Percentiles rank a stretch among this genome's conserved stretches.
Evolutionary conservation across 2,113 vertebrate species (phyloP).

Genomic region (Casuarius casuarius): DNA sequence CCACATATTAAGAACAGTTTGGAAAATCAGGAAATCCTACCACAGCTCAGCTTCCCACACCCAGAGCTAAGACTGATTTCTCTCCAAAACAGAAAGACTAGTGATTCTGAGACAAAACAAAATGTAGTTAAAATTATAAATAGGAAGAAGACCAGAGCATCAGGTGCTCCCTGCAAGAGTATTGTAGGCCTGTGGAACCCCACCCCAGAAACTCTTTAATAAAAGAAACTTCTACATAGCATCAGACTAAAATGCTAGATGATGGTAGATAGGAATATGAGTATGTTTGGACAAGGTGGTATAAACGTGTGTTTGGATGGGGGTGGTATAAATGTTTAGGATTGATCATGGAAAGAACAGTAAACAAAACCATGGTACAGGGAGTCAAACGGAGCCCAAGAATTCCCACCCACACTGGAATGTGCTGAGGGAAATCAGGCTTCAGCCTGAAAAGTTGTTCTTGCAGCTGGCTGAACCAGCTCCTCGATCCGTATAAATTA

Average conservation of each 20-base stretch:
- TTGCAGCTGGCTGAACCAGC: background rate
- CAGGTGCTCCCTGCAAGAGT: background rate
- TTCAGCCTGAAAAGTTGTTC: background rate
- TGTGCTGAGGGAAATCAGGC: background rate
- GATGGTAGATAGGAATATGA: background rate
- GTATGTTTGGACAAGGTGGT: background rate
- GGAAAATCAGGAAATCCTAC: background rate
- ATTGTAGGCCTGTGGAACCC: background rate
- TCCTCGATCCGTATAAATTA: background rate
- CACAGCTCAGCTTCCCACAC: background rate
- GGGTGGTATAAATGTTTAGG: background rate
- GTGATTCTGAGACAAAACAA: background rate
- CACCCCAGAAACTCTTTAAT: background rate
- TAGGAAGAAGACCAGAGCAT: background rate
- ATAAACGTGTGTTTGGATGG: background rate
- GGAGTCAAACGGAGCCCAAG: background rate
- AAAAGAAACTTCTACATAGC: background rate
- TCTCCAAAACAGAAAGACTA: background rate
- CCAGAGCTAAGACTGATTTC: fast-evolving
- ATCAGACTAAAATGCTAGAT: background rate
- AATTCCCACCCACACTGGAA: background rate
- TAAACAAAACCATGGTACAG: background rate
- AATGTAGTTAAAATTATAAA: background rate
- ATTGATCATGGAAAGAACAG: background rate
- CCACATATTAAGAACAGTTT: background rate